A percentile compares a stretch with the other conserved stretches of the same genome.
These are phyloP conservation scores for Rhynchopsitta pachyrhyncha DNA, from an alignment of 2,113 vertebrate genomes.

Conservation along the genomic window DNA sequence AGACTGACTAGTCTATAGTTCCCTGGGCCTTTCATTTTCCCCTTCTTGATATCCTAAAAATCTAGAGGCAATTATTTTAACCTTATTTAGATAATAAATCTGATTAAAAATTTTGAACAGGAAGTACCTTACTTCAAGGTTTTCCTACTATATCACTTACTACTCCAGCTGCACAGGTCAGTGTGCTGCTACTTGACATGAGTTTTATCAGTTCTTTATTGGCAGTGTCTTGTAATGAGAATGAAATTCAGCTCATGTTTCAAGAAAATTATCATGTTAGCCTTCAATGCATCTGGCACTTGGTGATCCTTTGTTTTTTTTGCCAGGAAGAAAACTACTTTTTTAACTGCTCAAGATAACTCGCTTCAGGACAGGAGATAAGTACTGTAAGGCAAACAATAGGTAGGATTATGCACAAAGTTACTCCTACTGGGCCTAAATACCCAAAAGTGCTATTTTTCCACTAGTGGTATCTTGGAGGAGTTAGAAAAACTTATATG, in stretches of 20 bases:
- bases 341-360: not conserved
- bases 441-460: not conserved
- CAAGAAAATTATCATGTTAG: not conserved
- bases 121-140: not conserved
- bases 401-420: not conserved
- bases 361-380: not conserved
- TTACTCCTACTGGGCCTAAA: not conserved
- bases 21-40: no score
- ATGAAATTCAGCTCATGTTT: not conserved
- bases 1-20: no score
- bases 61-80: not conserved
- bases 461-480: not conserved
- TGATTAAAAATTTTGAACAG: not conserved
- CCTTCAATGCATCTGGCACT: not conserved
- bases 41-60: not conserved
- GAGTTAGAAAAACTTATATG: not conserved
- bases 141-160: not conserved
- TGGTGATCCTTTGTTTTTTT: not conserved
- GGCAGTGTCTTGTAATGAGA: not conserved
- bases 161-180: not conserved
- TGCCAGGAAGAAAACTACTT: not conserved
- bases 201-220: not conserved
- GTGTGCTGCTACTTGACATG: not conserved
- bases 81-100: not conserved
- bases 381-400: not conserved